phyloP scores from a whole-genome alignment of 92 coral and sea anemone species.

The Plumapathes pennacea region DNA sequence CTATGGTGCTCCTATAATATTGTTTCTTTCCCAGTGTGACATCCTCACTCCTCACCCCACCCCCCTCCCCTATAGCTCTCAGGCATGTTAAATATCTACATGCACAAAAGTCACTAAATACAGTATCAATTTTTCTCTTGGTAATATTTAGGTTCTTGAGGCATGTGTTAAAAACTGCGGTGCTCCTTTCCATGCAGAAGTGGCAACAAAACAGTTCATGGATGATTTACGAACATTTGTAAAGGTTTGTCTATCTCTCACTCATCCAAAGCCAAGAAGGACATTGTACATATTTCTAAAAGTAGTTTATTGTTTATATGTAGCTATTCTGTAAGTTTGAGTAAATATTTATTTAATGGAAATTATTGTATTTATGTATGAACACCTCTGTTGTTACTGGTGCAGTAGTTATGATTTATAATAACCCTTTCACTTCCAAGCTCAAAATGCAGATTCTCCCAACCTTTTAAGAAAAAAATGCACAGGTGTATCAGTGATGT shows the following conservation, averaged over 20 bases:
- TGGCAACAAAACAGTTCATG: slow-evolving; percentile 82
- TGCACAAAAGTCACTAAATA: not conserved
- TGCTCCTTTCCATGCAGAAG: slow-evolving; percentile 77
- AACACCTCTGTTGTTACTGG: not conserved
- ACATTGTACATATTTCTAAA: no score
- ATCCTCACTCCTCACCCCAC: no score
- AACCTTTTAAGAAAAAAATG: no score
- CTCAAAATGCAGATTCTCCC: no score
- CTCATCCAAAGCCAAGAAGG: no score
- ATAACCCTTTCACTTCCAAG: not conserved
- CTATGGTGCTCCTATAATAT: no score
- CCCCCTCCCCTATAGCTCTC: no score
- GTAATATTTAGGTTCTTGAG: slow-evolving; percentile 69
- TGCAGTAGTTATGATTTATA: not conserved
- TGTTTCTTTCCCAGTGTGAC: no score
- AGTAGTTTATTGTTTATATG: no score
- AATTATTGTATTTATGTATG: not conserved
- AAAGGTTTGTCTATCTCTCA: slow-evolving; percentile 58
- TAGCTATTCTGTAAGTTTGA: no score
- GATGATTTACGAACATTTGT: slow-evolving; percentile 77
- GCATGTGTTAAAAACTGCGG: slow-evolving; percentile 99
- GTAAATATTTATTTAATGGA: not conserved
- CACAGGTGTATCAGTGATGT: no score
- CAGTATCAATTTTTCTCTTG: not conserved
- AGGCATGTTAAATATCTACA: not conserved